Evolutionary conservation across 2,797 vertebrate species (phyloP), one percentile per base, ranked within the genome.

Genomic region (Carcharodon carcharias): DNA sequence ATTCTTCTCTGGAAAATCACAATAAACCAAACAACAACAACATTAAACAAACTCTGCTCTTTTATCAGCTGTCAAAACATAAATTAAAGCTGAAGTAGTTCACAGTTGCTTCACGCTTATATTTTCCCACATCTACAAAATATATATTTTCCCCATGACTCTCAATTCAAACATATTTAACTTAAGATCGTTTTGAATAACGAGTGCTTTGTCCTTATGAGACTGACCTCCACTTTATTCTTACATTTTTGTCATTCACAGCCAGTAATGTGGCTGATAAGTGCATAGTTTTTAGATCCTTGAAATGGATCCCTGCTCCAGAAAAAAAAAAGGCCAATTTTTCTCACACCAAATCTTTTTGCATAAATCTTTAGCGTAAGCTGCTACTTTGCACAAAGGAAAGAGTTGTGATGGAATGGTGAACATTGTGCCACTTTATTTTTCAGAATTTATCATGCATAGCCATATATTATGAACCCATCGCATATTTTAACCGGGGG

Each of bases 1-100:
- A 69, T 67, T 69, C 23, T 16, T 94, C 40, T 31, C 26, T 95
- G 92, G 69, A 95, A 69, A 67, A 87, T 28, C 50, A 45, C 3
- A 95, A 50, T 69, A 95, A 95, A 95, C n/a, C 58, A 58, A 91
- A 91, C 88, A 91, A 91, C 18, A 18, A 91, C 56, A 91, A 95
- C 18, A 67, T 69, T 69, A 95, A 23, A 95, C 61, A 95, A 91
- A 50, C 92, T 50, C 40, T 2, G 31, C 23, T 69, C 65, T 95
- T 50, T 50, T 6, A 69, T 67, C 92, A 95, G 65, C 65, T 67
- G 63, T 65, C 92, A 95, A 65, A 50, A 45, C 92, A 95, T 28
- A 23, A 45, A 69, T 69, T 95, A 50, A 67, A 95, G 65, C 65
- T 65, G 92, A 94, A 95, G 23, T 67, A 28, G 18, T 40, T 95